phyloP scores from a whole-genome alignment of 2,797 vertebrate genomes.

The Microctenopoma steveboyesi region DNA sequence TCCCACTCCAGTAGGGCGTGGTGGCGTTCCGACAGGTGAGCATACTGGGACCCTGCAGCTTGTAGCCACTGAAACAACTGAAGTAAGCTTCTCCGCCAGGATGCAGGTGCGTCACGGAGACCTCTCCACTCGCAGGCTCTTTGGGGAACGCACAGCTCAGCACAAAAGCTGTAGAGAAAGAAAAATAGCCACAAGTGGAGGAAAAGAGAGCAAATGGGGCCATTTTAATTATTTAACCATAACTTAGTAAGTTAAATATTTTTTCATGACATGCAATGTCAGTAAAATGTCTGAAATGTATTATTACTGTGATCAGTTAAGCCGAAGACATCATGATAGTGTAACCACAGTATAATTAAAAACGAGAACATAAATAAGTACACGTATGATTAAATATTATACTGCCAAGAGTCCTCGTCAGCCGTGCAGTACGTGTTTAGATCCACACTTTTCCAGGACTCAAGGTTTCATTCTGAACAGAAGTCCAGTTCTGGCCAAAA shows the following conservation, averaged over 20 bases:
- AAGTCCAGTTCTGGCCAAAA: conserved; percentile 50
- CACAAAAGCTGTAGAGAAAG: conserved; percentile 84
- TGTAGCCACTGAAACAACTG: conserved; percentile 90
- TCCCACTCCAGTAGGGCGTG: conserved; percentile 92
- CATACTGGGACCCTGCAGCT: conserved; percentile 85
- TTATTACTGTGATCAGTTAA: not conserved
- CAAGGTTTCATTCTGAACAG: conserved; percentile 23
- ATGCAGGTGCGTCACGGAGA: conserved; percentile 92
- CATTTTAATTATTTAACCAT: not conserved
- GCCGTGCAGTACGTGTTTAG: not conserved
- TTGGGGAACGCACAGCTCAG: conserved; percentile 91
- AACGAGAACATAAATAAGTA: conserved; percentile 3
- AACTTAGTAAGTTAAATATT: too few species aligned
- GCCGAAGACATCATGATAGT: too few species aligned
- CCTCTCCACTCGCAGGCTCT: conserved; percentile 88
- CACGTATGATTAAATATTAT: conserved; percentile 9
- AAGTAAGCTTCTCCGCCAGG: conserved; percentile 90
- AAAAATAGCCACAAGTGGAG: not conserved
- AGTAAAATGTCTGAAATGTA: not conserved
- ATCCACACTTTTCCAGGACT: conserved; percentile 12
- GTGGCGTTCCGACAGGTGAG: conserved; percentile 94
- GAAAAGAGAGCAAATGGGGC: not conserved
- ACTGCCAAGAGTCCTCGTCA: not conserved
- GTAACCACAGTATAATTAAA: too few species aligned
- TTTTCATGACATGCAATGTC: not conserved